phyloP scores from a whole-genome alignment of 2,888 invertebrate species.

The Polyommatus iphigenia region DNA sequence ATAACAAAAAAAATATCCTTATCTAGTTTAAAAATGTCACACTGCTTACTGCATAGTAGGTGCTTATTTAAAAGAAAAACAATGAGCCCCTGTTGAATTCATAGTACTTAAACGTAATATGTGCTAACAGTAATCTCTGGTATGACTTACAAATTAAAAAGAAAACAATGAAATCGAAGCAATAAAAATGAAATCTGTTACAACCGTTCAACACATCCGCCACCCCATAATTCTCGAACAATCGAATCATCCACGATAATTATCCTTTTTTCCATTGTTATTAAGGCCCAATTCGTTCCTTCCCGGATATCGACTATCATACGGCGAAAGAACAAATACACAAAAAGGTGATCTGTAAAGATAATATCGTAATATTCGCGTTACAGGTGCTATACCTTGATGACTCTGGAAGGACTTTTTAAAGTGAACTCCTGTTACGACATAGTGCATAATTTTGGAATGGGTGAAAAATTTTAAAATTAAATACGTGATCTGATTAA shows the following conservation, averaged over 20 bases:
- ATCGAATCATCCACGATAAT: constrained; percentile 62
- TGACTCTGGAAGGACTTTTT: not conserved
- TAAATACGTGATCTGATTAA: no score
- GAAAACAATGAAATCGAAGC: constrained; percentile 22
- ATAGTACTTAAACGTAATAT: no score
- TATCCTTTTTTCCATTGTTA: constrained; percentile 70
- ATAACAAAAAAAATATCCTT: no score
- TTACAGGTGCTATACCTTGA: not conserved
- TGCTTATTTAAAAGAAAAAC: no score
- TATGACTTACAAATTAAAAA: not conserved
- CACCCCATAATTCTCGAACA: constrained; percentile 50
- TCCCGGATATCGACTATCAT: constrained; percentile 77
- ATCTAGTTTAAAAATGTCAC: no score
- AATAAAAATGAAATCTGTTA: constrained; percentile 24
- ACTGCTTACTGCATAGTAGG: no score
- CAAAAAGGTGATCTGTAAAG: constrained; percentile 20
- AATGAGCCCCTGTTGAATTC: no score
- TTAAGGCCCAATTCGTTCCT: constrained; percentile 61
- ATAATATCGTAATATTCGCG: constrained; percentile 16
- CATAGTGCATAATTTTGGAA: no score
- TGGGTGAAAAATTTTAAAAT: no score
- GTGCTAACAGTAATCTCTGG: not conserved
- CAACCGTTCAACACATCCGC: constrained; percentile 38
- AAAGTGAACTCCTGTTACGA: no score
- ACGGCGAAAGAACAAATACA: constrained; percentile 29